phyloP scores from a whole-genome alignment of 1,140 invertebrate species.

The Halesus radiatus region DNA sequence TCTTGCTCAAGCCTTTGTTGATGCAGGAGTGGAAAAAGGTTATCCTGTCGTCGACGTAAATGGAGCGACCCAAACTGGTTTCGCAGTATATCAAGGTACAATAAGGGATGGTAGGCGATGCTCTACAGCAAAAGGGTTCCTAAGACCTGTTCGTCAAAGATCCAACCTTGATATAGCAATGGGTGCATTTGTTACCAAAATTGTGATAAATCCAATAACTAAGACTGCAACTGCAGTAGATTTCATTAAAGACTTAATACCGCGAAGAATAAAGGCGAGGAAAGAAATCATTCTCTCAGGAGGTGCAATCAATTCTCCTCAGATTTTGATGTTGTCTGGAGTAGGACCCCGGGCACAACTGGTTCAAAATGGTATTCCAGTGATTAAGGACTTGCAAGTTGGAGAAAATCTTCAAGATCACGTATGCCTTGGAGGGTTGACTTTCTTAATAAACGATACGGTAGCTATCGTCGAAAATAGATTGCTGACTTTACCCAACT shows the following conservation, averaged over 20 bases:
- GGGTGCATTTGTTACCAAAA: conserved; percentile 81
- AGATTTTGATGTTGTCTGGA: conserved; percentile 90
- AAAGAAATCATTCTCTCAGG: conserved; percentile 86
- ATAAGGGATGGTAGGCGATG: conserved; percentile 88
- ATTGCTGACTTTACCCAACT: conserved; percentile 82
- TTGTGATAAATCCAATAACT: conserved; percentile 80
- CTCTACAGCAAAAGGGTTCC: conserved; percentile 91
- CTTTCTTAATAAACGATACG: conserved; percentile 85
- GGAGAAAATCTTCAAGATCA: conserved; percentile 80
- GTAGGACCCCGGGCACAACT: conserved; percentile 86
- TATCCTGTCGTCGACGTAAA: conserved; percentile 92
- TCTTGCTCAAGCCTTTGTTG: conserved; percentile 84
- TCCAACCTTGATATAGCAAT: conserved; percentile 85
- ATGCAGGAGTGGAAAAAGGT: conserved; percentile 88
- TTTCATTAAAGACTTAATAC: conserved; percentile 77
- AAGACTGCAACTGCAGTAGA: conserved; percentile 83
- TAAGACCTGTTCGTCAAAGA: conserved; percentile 82
- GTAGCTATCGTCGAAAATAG: conserved; percentile 83
- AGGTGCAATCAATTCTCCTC: conserved; percentile 84
- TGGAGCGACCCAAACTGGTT: conserved; percentile 85
- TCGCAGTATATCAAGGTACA: conserved; percentile 92
- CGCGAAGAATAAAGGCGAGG: conserved; percentile 76
- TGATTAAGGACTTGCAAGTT: conserved; percentile 81
- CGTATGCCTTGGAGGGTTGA: conserved; percentile 62
- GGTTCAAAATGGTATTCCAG: conserved; percentile 76